Base-by-base conservation (phyloP, 2,113 vertebrate genomes). In the Atherinomorus stipes region DNA sequence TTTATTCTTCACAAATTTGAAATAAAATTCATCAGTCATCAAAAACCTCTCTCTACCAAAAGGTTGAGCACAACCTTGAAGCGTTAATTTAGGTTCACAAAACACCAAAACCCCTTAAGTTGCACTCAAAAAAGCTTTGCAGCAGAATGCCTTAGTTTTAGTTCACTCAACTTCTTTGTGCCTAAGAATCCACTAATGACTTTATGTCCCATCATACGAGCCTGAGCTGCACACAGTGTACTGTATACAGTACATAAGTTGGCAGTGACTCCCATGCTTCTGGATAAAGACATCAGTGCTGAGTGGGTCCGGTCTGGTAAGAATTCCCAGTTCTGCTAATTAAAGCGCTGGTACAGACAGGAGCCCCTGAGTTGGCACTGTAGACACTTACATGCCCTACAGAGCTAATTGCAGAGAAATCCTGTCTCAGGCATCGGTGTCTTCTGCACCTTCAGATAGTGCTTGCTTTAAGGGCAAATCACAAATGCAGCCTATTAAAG, bases 251-350 rank as follows among this genome's bases (percentile, higher is more conserved):
- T 26, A 64, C 59, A 59, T 61, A 53, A 65, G 63, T 3, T 87
- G 64, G 61, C 69, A 64, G 66, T 13, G 25, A 71, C 62, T 71
- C 62, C 51, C 18, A 2, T 70, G 53, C 62, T 76, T 64, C 52
- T 68, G 50, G 68, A 87, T 83, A 44, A 81, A 88, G 78, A 85
- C 70, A 75, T 87, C 77, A 69, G 65, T 31, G 66, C 78, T 47
- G 78, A 78, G 78, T 57, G 58, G 65, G 69, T 82, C 65, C 74
- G 40, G 71, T 45, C 62, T 56, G 61, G 52, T 66, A 69, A 53
- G 84, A 90, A 90, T 90, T 89, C 91, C 85, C 88, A 81, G 66
- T 70, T 87, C 89, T 81, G 82, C 73, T 90, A 89, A 92, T 90
- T 92, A 90, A 85, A 89, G 75, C 19, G 0, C 47, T 47, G 78